phyloP scores from a whole-genome alignment of 2,113 vertebrate genomes.

The Azemiops feae region DNA sequence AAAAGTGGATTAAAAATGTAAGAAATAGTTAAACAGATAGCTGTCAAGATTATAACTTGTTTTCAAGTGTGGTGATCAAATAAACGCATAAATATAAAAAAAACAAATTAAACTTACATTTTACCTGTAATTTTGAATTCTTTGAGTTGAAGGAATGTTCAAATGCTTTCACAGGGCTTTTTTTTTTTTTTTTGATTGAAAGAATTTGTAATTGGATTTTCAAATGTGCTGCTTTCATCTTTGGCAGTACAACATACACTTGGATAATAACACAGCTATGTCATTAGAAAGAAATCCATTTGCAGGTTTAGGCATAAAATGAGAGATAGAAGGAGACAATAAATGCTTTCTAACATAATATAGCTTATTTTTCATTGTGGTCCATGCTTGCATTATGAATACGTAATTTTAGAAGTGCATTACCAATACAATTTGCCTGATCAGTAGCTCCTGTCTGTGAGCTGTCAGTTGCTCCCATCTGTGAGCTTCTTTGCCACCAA shows the following conservation, averaged over 20 bases:
- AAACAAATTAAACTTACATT: conserved; percentile 83
- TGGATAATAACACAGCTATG: conserved; percentile 93
- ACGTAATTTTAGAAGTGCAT: conserved; percentile 87
- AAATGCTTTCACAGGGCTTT: conserved; percentile 79
- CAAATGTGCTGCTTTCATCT: conserved; percentile 84
- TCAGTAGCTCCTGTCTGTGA: conserved; percentile 63
- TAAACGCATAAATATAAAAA: conserved; percentile 73
- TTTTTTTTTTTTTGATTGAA: conserved; percentile 87
- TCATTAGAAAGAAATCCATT: conserved; percentile 88
- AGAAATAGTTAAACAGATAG: neutral
- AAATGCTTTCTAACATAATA: conserved; percentile 82
- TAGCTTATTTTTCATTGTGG: conserved; percentile 78
- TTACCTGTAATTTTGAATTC: conserved; percentile 88
- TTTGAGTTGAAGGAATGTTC: conserved; percentile 84
- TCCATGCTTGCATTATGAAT: conserved; percentile 86
- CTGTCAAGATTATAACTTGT: conserved; percentile 75
- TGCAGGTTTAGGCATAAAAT: conserved; percentile 86
- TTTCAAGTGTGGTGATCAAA: conserved; percentile 67
- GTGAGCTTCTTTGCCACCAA: conserved; percentile 36
- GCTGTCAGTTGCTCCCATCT: conserved; percentile 56
- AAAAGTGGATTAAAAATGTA: neutral
- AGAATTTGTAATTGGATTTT: conserved; percentile 95
- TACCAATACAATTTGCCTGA: conserved; percentile 71
- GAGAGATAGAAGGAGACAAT: conserved; percentile 88
- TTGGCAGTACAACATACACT: conserved; percentile 78